Evolutionary conservation across 2,113 vertebrate species (phyloP).

Genomic region (Malaclemys terrapin): DNA sequence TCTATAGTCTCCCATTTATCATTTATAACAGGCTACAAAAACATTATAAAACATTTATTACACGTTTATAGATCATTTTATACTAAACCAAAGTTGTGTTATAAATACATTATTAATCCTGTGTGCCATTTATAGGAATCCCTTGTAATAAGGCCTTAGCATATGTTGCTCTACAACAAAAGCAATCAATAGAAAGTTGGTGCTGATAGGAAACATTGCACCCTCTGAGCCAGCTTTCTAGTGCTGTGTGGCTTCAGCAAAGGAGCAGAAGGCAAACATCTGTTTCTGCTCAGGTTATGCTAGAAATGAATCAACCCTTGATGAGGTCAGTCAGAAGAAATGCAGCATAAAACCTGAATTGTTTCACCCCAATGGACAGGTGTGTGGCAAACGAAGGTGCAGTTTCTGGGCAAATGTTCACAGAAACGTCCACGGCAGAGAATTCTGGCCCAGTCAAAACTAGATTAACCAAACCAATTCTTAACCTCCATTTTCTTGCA

Average conservation of each 20-base stretch:
- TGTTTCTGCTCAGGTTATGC: neutral
- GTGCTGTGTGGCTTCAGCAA: neutral
- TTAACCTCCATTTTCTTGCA: neutral
- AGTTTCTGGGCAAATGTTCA: neutral
- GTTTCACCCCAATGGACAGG: neutral
- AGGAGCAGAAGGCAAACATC: conserved; percentile 23
- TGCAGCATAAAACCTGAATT: neutral
- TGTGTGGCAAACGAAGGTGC: neutral
- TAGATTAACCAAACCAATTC: neutral
- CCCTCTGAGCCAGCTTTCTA: neutral
- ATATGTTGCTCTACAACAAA: neutral
- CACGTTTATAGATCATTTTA: conserved; percentile 84
- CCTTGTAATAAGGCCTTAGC: conserved; percentile 74
- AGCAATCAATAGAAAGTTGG: conserved; percentile 30
- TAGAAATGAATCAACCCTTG: conserved; percentile 28
- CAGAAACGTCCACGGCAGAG: neutral
- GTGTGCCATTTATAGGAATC: conserved; percentile 75
- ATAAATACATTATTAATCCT: conserved; percentile 87
- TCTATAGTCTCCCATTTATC: conserved; percentile 83
- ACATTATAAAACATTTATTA: conserved; percentile 89
- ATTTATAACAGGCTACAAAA: conserved; percentile 88
- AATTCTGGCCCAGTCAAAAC: neutral
- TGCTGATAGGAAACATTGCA: neutral
- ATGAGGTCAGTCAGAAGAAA: conserved; percentile 5
- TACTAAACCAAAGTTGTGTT: conserved; percentile 79